These are phyloP conservation scores for Crenichthys baileyi DNA, from an alignment of 2,797 vertebrate genomes.

Conservation along the genomic window DNA sequence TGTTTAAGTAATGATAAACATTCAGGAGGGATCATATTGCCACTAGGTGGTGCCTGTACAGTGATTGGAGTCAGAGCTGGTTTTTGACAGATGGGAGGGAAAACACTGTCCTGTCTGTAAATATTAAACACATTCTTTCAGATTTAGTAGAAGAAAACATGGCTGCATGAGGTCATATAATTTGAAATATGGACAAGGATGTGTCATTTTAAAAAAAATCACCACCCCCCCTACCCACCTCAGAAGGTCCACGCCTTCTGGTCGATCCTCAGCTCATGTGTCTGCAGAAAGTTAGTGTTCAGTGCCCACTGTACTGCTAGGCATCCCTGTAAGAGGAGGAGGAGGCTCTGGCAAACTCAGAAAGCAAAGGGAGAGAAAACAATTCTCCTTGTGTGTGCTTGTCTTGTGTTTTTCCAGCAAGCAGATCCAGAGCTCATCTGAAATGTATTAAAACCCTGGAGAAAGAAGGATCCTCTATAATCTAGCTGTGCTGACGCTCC, in stretches of 20 bases:
- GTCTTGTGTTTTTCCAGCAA: constrained; percentile 42
- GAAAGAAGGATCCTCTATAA: constrained; percentile 64
- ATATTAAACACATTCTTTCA: constrained; percentile 21
- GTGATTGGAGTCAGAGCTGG: constrained; percentile 34
- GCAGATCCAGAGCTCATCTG: constrained; percentile 73
- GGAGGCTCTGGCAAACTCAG: constrained; percentile 39
- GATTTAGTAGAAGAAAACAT: background rate
- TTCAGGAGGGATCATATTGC: constrained; percentile 31
- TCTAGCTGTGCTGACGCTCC: constrained; percentile 44
- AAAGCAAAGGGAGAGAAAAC: constrained; percentile 43
- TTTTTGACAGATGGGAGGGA: constrained; percentile 26
- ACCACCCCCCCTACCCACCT: constrained; percentile 51
- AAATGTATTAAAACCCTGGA: constrained; percentile 70
- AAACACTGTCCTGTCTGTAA: constrained; percentile 29
- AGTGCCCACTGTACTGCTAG: constrained; percentile 60
- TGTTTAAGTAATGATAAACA: constrained; percentile 1
- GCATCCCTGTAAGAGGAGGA: constrained; percentile 72
- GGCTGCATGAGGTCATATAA: constrained; percentile 4
- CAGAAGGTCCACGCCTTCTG: constrained; percentile 63
- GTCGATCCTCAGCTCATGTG: constrained; percentile 57
- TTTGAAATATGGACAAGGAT: constrained; percentile 30
- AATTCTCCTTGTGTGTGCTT: constrained; percentile 43
- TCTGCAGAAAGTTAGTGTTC: constrained; percentile 42
- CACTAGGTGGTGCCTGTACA: constrained; percentile 74
- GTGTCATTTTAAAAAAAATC: constrained; percentile 32